These are phyloP conservation scores for Trachelus troglodyta DNA, from an alignment of 2,888 invertebrate genomes.

Conservation along the genomic window DNA sequence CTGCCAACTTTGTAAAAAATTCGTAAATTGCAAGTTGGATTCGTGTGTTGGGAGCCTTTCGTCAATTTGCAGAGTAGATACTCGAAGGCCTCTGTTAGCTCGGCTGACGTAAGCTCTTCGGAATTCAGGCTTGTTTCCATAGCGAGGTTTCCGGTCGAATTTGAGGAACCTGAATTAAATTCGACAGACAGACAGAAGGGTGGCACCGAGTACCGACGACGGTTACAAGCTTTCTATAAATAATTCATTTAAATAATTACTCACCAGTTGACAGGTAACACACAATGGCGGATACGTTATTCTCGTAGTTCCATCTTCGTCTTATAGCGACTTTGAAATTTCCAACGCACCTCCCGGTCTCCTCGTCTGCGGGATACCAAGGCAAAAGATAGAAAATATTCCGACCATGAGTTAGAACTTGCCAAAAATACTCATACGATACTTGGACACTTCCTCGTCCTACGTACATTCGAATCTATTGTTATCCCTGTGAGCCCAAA, in stretches of 20 bases:
- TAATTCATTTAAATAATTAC: constrained; percentile 14
- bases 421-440: background rate
- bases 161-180: constrained; percentile 54
- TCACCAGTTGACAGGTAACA: constrained; percentile 83
- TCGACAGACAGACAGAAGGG: background rate
- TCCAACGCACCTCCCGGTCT: constrained; percentile 87
- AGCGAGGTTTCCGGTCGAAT: constrained; percentile 60
- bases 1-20: constrained; percentile 81
- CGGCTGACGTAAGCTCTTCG: constrained; percentile 66
- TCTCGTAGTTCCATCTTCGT: constrained; percentile 89
- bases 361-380: constrained; percentile 76
- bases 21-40: constrained; percentile 78
- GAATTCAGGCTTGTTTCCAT: constrained; percentile 54
- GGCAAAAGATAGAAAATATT: background rate
- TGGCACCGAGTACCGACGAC: background rate
- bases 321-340: constrained; percentile 86
- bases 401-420: background rate
- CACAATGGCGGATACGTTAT: constrained; percentile 86
- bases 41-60: constrained; percentile 66
- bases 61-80: constrained; percentile 71
- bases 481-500: constrained; percentile 91
- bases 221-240: background rate
- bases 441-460: constrained; percentile 23
- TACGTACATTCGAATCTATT: constrained; percentile 86
- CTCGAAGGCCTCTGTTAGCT: constrained; percentile 70